These are phyloP conservation scores for Dipodomys stephensi DNA, from an alignment of 2,113 vertebrate species.

Conservation along the genomic window DNA sequence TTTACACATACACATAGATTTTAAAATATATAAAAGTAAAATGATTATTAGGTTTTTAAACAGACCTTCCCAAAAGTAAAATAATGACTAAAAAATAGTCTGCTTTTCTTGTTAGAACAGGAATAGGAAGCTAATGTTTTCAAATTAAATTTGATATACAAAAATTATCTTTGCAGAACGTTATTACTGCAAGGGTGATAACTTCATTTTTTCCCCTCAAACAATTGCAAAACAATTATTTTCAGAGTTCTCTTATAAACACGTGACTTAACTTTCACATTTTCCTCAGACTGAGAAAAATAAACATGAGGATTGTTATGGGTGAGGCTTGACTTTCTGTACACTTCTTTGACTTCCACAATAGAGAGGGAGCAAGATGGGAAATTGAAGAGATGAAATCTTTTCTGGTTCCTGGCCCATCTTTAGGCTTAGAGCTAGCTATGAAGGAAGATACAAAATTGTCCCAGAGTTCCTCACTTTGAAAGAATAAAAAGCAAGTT, in stretches of 20 bases:
- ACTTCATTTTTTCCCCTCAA: neutral
- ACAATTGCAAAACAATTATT: constrained; percentile 47
- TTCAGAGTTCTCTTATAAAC: constrained; percentile 11
- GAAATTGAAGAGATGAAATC: neutral
- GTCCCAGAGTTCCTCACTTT: constrained; percentile 40
- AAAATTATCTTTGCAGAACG: neutral
- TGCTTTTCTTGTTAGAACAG: constrained; percentile 8
- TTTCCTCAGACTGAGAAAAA: constrained; percentile 35
- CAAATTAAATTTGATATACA: constrained; percentile 23
- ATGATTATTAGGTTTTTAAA: neutral
- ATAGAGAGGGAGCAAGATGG: neutral
- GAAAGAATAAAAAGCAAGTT: constrained; percentile 41
- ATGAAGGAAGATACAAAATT: constrained; percentile 6
- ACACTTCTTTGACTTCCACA: constrained; percentile 1
- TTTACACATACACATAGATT: neutral
- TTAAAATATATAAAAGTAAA: neutral
- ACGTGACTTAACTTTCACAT: constrained; percentile 39
- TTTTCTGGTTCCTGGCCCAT: constrained; percentile 44
- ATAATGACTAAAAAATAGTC: neutral
- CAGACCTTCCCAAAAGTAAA: constrained; percentile 22
- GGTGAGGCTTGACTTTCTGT: neutral
- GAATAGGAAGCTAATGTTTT: constrained; percentile 48
- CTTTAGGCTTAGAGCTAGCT: neutral
- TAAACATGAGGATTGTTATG: neutral
- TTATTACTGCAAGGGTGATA: neutral